These are phyloP conservation scores for Lumbricus terrestris DNA, from an alignment of 2,888 invertebrate genomes.

Conservation along the genomic window DNA sequence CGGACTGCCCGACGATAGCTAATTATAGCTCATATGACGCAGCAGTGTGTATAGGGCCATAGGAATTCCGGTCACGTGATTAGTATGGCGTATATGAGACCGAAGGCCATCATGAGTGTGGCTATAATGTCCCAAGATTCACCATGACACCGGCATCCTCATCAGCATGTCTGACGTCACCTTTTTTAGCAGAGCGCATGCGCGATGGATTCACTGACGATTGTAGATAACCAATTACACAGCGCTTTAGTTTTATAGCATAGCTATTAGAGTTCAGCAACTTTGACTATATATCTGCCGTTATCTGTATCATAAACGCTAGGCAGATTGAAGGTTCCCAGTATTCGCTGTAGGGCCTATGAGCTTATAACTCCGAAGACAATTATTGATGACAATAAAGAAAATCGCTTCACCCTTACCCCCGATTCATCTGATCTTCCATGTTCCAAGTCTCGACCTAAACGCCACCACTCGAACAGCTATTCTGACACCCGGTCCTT, in stretches of 20 bases:
- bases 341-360: not conserved
- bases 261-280: not conserved
- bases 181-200: not conserved
- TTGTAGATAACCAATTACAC: too few relatives aligned
- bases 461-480: too few relatives aligned
- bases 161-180: not conserved
- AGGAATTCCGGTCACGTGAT: not conserved
- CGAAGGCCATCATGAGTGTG: not conserved
- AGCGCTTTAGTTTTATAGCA: not conserved
- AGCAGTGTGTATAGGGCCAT: not conserved
- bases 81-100: not conserved
- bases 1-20: not conserved
- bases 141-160: not conserved
- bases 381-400: too few relatives aligned
- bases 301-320: not conserved
- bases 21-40: too few relatives aligned
- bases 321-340: not conserved
- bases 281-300: not conserved
- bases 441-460: too few relatives aligned
- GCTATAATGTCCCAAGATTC: not conserved
- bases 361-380: too few relatives aligned
- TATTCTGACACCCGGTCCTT: too few relatives aligned
- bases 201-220: not conserved
- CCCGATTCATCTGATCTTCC: too few relatives aligned
- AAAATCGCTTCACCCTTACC: too few relatives aligned